These are phyloP conservation scores for Eulemur mongoz DNA, from an alignment of 2,797 vertebrate genomes.

Conservation along the genomic window DNA sequence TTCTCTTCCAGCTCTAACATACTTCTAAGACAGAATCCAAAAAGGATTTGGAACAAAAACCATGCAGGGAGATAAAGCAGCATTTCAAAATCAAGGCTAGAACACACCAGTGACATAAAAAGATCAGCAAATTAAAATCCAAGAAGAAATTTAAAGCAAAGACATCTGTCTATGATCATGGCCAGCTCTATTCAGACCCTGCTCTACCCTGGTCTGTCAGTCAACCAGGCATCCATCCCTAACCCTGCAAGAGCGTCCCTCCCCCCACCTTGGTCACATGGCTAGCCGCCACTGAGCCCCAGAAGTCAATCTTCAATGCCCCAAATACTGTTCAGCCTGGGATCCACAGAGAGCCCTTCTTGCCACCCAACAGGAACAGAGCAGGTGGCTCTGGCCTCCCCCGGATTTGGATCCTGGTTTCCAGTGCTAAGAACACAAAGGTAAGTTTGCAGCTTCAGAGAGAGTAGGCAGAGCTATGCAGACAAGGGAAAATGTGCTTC, in stretches of 20 bases:
- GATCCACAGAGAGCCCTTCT: conserved; percentile 61
- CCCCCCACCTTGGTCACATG: conserved; percentile 74
- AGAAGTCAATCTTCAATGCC: conserved; percentile 78
- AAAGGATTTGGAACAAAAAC: neutral
- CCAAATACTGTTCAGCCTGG: conserved; percentile 73
- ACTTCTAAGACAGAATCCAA: neutral
- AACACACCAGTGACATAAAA: neutral
- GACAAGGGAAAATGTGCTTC: neutral
- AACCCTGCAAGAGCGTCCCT: conserved; percentile 56
- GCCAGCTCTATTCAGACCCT: neutral
- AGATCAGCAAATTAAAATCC: conserved; percentile 48
- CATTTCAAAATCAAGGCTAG: conserved; percentile 10
- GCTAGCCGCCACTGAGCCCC: conserved; percentile 63
- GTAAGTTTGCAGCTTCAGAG: conserved; percentile 57
- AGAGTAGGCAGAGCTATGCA: neutral
- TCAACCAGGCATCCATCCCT: neutral
- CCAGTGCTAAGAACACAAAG: conserved; percentile 38
- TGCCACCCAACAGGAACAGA: conserved; percentile 31
- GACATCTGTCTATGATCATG: neutral
- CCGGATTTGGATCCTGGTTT: neutral
- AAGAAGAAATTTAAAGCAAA: conserved; percentile 39
- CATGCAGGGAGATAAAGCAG: neutral
- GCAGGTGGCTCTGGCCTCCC: conserved; percentile 17
- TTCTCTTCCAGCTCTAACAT: neutral
- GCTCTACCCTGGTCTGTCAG: neutral